Evolutionary conservation across 2,797 vertebrate species (phyloP), one percentile per base, ranked within the genome.

Genomic region (Melanotaenia parkinsoni): DNA sequence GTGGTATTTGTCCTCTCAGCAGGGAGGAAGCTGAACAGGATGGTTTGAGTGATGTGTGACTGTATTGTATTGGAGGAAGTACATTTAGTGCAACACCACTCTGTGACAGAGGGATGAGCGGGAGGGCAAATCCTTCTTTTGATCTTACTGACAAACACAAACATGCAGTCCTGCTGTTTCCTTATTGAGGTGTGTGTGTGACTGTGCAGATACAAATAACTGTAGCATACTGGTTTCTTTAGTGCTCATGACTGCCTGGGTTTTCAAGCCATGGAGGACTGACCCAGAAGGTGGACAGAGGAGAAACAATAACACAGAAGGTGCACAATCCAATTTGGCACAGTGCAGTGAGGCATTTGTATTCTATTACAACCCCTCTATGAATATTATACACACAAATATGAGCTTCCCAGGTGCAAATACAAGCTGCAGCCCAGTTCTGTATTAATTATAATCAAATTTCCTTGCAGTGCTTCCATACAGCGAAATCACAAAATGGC

Each of bases 31-130:
- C 71, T 18, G 30, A 71, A 43, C 76, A 56, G 85, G 87, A 87
- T 83, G 76, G 43, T 74, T 76, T 90, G 90, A 91, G 75, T 88
- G 86, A 91, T 90, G 89, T 88, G 75, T 87, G 82, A 74, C 79
- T 74, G 71, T 76, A 64, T 78, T 79, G 63, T 67, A 33, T 67
- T 73, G 70, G 68, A 61, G 78, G 81, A 83, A 83, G 86, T 83
- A 88, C 83, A 87, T 91, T 90, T 89, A 89, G 83, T 71, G 81
- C 37, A 56, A 90, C 88, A 91, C 81, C 79, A 73, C 61, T 81
- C 47, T 79, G 81, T 86, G 85, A 88, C 89, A 90, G 83, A 82
- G 70, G 83, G 83, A 81, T 85, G 88, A 88, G 82, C 83, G 68
- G 87, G 87, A 88, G 85, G 82, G 81, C 76, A 84, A 83, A 84